Conservation (phyloP, 2,797 vertebrate species). For the Adelosebastes latens region DNA sequence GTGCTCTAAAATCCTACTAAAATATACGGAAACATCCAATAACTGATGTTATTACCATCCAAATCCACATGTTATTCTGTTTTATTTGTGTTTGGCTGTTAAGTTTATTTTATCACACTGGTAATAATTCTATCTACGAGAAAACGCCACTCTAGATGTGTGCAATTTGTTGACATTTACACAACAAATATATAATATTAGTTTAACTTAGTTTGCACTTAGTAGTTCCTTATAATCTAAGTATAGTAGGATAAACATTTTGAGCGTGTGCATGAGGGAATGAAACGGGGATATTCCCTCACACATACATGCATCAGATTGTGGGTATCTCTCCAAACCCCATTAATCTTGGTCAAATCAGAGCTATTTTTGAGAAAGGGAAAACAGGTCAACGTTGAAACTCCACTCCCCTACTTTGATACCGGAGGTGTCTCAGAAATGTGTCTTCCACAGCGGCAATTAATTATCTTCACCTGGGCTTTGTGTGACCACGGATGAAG, state of each 20-base stretch:
- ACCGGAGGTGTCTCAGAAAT: constrained; percentile 69
- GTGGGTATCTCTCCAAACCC: constrained; percentile 64
- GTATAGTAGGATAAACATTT: constrained; percentile 32
- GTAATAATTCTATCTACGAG: background rate
- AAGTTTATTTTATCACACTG: background rate
- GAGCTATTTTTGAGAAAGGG: constrained; percentile 85
- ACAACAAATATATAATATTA: background rate
- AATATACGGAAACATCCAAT: background rate
- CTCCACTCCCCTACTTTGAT: constrained; percentile 71
- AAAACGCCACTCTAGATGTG: background rate
- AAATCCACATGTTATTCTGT: background rate
- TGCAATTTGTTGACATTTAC: background rate
- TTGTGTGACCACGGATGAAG: constrained; percentile 69
- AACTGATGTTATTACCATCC: background rate
- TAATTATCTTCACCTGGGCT: constrained; percentile 79
- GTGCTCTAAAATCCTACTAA: background rate
- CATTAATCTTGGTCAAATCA: constrained; percentile 85
- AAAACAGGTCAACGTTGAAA: constrained; percentile 84
- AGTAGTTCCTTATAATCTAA: constrained; percentile 9
- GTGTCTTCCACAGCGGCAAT: constrained; percentile 75
- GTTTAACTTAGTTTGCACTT: background rate
- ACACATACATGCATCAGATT: constrained; percentile 59
- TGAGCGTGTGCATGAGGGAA: constrained; percentile 40
- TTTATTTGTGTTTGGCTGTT: background rate
- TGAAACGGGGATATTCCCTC: constrained; percentile 71